These are phyloP conservation scores for Lathamus discolor DNA, from an alignment of 2,113 vertebrate genomes.

Conservation along the genomic window DNA sequence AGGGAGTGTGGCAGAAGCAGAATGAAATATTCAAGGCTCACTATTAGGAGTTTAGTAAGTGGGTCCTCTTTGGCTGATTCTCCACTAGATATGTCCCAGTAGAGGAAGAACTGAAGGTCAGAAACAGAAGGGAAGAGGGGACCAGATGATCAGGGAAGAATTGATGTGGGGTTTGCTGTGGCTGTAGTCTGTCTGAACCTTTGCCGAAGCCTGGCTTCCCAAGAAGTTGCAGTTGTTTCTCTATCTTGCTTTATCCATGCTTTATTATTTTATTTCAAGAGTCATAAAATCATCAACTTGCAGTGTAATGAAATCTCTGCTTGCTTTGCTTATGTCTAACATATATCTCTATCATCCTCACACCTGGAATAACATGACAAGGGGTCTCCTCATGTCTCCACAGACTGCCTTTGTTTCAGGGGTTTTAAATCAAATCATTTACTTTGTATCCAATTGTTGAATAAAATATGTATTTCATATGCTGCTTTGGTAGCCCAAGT, in stretches of 20 bases:
- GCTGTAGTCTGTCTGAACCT: background rate
- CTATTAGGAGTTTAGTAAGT: background rate
- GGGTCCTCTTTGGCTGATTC: background rate
- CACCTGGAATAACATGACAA: slow-evolving; percentile 7
- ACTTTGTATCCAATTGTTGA: slow-evolving; percentile 8
- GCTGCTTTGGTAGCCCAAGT: slow-evolving; percentile 5
- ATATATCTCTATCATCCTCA: background rate
- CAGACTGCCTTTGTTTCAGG: slow-evolving; percentile 8
- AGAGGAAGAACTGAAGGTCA: background rate
- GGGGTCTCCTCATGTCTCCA: background rate
- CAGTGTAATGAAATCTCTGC: slow-evolving; percentile 7
- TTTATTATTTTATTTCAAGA: slow-evolving; percentile 17
- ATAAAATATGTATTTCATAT: slow-evolving; percentile 45
- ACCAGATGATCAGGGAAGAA: background rate
- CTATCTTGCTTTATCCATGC: background rate
- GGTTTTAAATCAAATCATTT: background rate
- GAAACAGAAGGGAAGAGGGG: background rate
- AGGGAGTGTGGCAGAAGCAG: background rate
- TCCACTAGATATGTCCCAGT: background rate
- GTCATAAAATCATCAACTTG: background rate
- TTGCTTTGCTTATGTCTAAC: background rate
- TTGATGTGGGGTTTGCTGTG: background rate
- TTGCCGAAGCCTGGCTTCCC: background rate
- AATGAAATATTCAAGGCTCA: background rate
- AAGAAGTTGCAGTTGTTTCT: background rate